These are phyloP conservation scores for Nezara viridula DNA, from an alignment of 2,888 invertebrate genomes.

Conservation along the genomic window DNA sequence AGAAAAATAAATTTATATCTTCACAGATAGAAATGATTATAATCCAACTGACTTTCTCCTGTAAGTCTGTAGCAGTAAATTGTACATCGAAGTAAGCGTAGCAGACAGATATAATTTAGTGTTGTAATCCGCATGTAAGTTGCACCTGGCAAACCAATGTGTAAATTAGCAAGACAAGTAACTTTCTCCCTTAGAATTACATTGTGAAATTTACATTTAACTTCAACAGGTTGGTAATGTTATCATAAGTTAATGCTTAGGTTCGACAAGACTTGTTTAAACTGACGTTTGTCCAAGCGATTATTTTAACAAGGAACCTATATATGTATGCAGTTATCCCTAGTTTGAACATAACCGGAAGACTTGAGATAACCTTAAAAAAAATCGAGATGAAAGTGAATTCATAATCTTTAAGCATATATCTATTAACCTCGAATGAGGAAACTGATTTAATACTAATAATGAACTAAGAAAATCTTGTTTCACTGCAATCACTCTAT, in stretches of 20 bases:
- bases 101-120: neutral
- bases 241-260: neutral
- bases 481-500: too few species aligned
- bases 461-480: too few species aligned
- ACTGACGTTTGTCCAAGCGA: neutral
- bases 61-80: neutral
- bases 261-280: neutral
- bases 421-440: too few species aligned
- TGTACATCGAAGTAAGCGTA: neutral
- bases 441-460: too few species aligned
- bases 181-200: neutral
- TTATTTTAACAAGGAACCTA: neutral
- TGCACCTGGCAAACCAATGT: constrained; percentile 19
- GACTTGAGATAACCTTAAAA: too few species aligned
- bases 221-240: neutral
- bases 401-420: too few species aligned
- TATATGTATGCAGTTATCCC: too few species aligned
- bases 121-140: neutral
- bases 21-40: neutral
- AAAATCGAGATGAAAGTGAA: too few species aligned
- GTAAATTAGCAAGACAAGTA: neutral
- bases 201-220: constrained; percentile 14
- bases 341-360: too few species aligned
- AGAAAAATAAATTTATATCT: neutral
- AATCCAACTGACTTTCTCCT: neutral